Percentiles rank a stretch among this genome's conserved stretches.
Evolutionary conservation across 1,140 invertebrate genomes (phyloP).

Genomic region (Saccostrea echinata): DNA sequence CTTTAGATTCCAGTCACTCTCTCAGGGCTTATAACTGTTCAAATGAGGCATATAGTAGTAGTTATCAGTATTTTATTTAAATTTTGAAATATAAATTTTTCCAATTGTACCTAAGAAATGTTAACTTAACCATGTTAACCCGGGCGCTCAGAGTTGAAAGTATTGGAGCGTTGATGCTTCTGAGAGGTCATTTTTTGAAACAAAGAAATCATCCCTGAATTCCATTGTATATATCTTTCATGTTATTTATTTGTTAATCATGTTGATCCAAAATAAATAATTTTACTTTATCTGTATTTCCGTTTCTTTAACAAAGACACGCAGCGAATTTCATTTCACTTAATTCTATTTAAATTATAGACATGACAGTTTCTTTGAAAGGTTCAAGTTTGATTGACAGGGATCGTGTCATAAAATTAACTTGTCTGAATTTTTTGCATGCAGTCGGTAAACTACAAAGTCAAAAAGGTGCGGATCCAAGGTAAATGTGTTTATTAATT

Average conservation of each 20-base stretch:
- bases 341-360: background rate
- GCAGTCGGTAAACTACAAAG: background rate
- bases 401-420: background rate
- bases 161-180: too few species aligned
- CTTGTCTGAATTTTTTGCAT: background rate
- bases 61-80: too few species aligned
- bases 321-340: background rate
- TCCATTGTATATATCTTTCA: slow-evolving; percentile 17
- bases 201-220: background rate
- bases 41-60: too few species aligned
- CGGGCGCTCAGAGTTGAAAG: too few species aligned
- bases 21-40: too few species aligned
- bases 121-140: too few species aligned
- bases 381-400: slow-evolving; percentile 18
- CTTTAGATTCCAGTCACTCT: too few species aligned
- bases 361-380: background rate
- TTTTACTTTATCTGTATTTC: background rate
- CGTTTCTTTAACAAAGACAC: background rate
- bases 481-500: too few species aligned
- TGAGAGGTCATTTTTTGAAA: too few species aligned
- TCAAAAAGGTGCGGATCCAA: background rate
- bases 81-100: too few species aligned
- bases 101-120: too few species aligned
- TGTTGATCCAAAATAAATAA: slow-evolving; percentile 28
- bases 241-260: slow-evolving; percentile 28